Percentiles rank a stretch among this genome's conserved stretches.
Evolutionary conservation across 1,140 invertebrate genomes (phyloP).

Genomic region (Augochlora pura): DNA sequence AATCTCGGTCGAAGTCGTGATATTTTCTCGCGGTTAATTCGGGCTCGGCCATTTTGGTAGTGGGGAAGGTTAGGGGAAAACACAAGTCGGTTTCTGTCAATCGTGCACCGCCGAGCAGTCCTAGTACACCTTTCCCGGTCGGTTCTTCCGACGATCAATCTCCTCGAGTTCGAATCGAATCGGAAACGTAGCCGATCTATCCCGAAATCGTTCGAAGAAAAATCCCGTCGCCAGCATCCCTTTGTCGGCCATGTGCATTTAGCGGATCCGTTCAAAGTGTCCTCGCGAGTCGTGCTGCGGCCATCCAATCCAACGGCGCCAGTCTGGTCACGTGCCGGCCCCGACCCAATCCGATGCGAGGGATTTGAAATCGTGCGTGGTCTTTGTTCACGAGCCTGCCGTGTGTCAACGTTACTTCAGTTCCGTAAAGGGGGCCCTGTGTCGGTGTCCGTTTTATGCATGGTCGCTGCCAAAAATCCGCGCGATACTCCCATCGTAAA

Average conservation of each 20-base stretch:
- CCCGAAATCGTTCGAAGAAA: background rate
- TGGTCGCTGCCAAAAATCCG: conserved; percentile 69
- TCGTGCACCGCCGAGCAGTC: background rate
- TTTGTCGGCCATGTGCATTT: conserved; percentile 62
- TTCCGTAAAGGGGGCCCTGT: conserved; percentile 79
- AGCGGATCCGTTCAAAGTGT: conserved; percentile 63
- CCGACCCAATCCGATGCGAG: conserved; percentile 65
- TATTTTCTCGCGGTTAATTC: conserved; percentile 40
- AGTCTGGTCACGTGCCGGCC: conserved; percentile 69
- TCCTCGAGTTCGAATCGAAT: background rate
- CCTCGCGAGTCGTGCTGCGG: conserved; percentile 47
- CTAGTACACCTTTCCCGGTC: background rate
- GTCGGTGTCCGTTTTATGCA: conserved; percentile 76
- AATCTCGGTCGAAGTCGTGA: background rate
- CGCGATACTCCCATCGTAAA: conserved; percentile 62
- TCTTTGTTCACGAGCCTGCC: conserved; percentile 78
- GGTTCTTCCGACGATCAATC: background rate
- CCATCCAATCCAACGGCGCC: conserved; percentile 49
- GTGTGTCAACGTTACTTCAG: conserved; percentile 77
- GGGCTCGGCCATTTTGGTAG: conserved; percentile 72
- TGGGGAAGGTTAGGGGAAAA: conserved; percentile 64
- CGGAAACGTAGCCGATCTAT: background rate
- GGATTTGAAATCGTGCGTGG: conserved; percentile 80
- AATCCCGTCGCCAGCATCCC: conserved; percentile 26
- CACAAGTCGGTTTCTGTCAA: conserved; percentile 20